Conservation (phyloP, 2,113 vertebrate species). For the Suricata suricatta region DNA sequence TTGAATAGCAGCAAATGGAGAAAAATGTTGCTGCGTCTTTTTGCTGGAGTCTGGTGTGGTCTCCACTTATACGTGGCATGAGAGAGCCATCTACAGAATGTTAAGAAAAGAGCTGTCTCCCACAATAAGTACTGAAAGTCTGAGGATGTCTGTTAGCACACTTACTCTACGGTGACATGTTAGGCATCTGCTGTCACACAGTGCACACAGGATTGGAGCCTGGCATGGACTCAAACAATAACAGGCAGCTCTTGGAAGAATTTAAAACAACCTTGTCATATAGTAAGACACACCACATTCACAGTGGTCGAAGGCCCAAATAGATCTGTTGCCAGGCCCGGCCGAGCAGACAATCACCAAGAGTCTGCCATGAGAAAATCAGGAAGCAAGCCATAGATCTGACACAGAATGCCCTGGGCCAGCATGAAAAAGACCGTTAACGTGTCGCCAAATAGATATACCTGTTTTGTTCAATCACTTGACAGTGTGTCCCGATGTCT, state of each 20-base stretch:
- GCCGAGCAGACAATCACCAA: neutral
- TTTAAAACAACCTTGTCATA: neutral
- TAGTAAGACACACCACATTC: neutral
- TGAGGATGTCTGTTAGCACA: neutral
- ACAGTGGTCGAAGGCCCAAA: neutral
- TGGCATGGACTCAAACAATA: neutral
- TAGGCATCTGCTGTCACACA: neutral
- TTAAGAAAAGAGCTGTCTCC: constrained; percentile 53
- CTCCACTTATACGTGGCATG: constrained; percentile 62
- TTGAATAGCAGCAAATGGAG: neutral
- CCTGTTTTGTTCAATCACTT: neutral
- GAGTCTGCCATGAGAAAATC: neutral
- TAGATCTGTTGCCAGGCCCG: neutral
- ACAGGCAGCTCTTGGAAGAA: neutral
- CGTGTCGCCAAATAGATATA: neutral
- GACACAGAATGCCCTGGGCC: neutral
- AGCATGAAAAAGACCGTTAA: neutral
- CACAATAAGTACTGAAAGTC: neutral
- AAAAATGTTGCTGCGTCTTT: neutral
- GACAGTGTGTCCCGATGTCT: neutral
- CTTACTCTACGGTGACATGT: neutral
- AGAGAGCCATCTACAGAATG: constrained; percentile 81
- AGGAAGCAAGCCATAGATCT: neutral
- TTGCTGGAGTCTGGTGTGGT: neutral
- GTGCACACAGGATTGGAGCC: neutral